Conservation (phyloP, 2,888 invertebrate species). For the Xestia sexstrigata region DNA sequence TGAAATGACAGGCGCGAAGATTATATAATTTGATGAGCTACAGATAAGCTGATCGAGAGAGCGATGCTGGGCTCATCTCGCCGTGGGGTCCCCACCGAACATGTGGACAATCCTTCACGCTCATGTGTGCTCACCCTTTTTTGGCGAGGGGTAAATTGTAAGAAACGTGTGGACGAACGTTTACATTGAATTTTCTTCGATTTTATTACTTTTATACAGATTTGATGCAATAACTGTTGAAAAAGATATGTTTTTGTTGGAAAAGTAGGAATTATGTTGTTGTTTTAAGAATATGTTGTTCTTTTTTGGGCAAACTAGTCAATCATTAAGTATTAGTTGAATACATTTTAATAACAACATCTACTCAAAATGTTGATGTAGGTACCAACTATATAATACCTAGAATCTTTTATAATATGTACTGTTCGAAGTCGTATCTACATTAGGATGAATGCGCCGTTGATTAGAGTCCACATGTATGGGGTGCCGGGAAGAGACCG, state of each 20-base stretch:
- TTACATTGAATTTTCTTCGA: not conserved
- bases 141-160: slow-evolving; percentile 79
- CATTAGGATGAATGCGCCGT: slow-evolving; percentile 73
- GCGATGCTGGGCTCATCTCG: slow-evolving; percentile 75
- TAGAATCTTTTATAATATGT: not conserved
- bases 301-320: not conserved
- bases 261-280: not conserved
- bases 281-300: not conserved
- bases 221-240: not conserved
- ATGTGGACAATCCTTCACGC: slow-evolving; percentile 91
- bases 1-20: slow-evolving; percentile 83
- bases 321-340: too few relatives aligned
- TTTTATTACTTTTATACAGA: not conserved
- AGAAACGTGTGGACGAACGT: slow-evolving; percentile 74
- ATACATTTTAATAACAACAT: not conserved
- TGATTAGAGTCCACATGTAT: slow-evolving; percentile 87
- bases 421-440: slow-evolving; percentile 72
- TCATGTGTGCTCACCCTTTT: slow-evolving; percentile 90
- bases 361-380: not conserved
- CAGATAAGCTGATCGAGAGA: slow-evolving; percentile 82
- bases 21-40: slow-evolving; percentile 83
- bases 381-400: too few relatives aligned
- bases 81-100: slow-evolving; percentile 82
- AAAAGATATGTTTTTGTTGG: not conserved
- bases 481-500: slow-evolving; percentile 89